These are phyloP conservation scores for Apamea epomidion DNA, from an alignment of 2,888 invertebrate genomes.

Conservation along the genomic window DNA sequence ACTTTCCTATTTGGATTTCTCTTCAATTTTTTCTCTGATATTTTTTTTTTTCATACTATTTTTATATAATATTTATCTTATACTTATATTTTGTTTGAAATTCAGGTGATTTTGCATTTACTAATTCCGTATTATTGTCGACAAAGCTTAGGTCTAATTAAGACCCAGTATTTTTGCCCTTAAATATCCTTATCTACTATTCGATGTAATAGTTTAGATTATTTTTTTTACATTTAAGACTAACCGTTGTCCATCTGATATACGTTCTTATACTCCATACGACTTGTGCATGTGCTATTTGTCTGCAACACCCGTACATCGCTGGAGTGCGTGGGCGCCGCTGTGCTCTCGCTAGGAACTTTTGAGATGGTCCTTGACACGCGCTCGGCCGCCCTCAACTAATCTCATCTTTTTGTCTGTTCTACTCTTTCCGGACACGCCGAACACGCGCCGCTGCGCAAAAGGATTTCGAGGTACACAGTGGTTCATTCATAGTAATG, in stretches of 20 bases:
- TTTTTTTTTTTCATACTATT: slow-evolving; percentile 71
- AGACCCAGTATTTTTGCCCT: slow-evolving; percentile 80
- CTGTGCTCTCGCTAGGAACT: slow-evolving; percentile 92
- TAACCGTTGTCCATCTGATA: slow-evolving; percentile 83
- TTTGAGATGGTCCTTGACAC: slow-evolving; percentile 97
- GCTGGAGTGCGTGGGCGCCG: slow-evolving; percentile 69
- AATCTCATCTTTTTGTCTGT: slow-evolving; percentile 92
- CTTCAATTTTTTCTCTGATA: slow-evolving; percentile 75
- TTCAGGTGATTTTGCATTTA: slow-evolving; percentile 80
- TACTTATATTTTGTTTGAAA: slow-evolving; percentile 73
- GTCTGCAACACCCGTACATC: slow-evolving; percentile 78
- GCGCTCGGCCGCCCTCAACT: slow-evolving; percentile 90
- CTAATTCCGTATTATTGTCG: slow-evolving; percentile 74
- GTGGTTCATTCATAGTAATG: slow-evolving; percentile 90
- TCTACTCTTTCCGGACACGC: slow-evolving; percentile 93
- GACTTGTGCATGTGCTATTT: slow-evolving; percentile 86
- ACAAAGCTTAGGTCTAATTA: slow-evolving; percentile 82
- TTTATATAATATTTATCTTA: slow-evolving; percentile 74
- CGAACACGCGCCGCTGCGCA: slow-evolving; percentile 92
- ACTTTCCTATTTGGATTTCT: slow-evolving; percentile 90
- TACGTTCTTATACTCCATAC: slow-evolving; percentile 75
- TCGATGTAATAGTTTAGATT: slow-evolving; percentile 88
- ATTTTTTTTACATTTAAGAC: slow-evolving; percentile 82
- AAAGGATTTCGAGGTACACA: slow-evolving; percentile 96
- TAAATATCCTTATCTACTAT: slow-evolving; percentile 82